Conservation (phyloP, 2,888 invertebrate species). For the Drosophila tanythrix region DNA sequence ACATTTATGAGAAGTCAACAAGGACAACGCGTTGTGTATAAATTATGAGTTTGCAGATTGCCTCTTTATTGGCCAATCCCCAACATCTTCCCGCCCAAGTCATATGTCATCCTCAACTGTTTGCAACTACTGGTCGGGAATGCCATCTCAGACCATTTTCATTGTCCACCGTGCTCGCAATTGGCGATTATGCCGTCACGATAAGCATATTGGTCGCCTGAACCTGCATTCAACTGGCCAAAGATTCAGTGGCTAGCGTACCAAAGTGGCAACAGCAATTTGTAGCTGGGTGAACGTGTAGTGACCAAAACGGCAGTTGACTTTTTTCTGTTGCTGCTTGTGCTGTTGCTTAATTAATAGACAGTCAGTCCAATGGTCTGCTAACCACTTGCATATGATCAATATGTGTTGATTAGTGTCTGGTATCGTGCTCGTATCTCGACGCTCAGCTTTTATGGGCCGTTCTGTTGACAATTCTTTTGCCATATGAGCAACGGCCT, state of each 20-base stretch:
- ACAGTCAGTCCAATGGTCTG: conserved; percentile 38
- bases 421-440: conserved; percentile 63
- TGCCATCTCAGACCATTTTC: conserved; percentile 63
- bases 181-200: conserved; percentile 51
- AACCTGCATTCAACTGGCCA: conserved; percentile 35
- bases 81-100: conserved; percentile 1
- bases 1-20: conserved; percentile 43
- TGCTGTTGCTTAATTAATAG: conserved; percentile 60
- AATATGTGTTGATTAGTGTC: conserved; percentile 75
- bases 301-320: conserved; percentile 75
- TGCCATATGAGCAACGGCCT: conserved; percentile 77
- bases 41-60: conserved; percentile 50
- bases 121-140: conserved; percentile 34
- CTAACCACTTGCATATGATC: conserved; percentile 74
- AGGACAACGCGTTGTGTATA: conserved; percentile 47
- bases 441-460: conserved; percentile 73
- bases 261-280: conserved; percentile 80
- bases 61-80: conserved; percentile 28
- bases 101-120: conserved; percentile 8
- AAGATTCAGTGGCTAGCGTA: conserved; percentile 60
- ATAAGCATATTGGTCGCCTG: conserved; percentile 73
- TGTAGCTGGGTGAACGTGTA: conserved; percentile 77
- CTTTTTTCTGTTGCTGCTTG: conserved; percentile 49
- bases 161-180: conserved; percentile 56
- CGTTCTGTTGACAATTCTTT: conserved; percentile 74